phyloP scores from a whole-genome alignment of 2,113 vertebrate genomes.

The Phylloscopus trochiloides region DNA sequence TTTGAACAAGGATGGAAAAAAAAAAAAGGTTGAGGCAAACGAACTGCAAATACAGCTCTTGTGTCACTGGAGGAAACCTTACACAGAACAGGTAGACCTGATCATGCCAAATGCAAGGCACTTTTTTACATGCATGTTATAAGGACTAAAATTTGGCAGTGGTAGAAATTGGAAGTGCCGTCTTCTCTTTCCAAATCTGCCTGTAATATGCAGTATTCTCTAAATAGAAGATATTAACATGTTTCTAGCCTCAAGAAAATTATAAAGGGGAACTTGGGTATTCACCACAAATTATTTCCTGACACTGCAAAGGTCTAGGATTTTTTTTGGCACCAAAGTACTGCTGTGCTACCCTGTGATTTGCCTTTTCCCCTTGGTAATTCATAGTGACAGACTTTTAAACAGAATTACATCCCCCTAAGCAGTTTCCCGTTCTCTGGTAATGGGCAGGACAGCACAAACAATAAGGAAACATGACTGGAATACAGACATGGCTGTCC shows the following conservation, averaged over 20 bases:
- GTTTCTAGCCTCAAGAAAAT: not conserved
- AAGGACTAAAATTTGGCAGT: not conserved
- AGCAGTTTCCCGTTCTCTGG: not conserved
- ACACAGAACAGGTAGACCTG: not conserved
- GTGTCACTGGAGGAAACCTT: not conserved
- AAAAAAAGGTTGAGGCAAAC: not conserved
- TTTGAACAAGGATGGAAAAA: not conserved
- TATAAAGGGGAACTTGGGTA: not conserved
- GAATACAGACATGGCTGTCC: slow-evolving; percentile 7
- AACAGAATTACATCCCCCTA: slow-evolving; percentile 46
- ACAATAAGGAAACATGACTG: slow-evolving; percentile 16
- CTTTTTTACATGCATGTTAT: not conserved
- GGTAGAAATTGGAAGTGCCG: not conserved
- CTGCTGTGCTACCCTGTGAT: not conserved
- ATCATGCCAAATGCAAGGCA: not conserved
- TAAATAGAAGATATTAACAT: not conserved
- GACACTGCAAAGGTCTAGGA: not conserved
- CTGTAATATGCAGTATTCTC: not conserved
- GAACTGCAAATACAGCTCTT: not conserved
- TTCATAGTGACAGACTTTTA: slow-evolving; percentile 53
- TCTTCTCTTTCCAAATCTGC: not conserved
- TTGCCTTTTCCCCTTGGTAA: not conserved
- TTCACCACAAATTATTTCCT: slow-evolving; percentile 36
- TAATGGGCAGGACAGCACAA: not conserved
- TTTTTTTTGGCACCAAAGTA: slow-evolving; percentile 4